phyloP scores from a whole-genome alignment of 2,888 invertebrate species.

The Cantharis lateralis region DNA sequence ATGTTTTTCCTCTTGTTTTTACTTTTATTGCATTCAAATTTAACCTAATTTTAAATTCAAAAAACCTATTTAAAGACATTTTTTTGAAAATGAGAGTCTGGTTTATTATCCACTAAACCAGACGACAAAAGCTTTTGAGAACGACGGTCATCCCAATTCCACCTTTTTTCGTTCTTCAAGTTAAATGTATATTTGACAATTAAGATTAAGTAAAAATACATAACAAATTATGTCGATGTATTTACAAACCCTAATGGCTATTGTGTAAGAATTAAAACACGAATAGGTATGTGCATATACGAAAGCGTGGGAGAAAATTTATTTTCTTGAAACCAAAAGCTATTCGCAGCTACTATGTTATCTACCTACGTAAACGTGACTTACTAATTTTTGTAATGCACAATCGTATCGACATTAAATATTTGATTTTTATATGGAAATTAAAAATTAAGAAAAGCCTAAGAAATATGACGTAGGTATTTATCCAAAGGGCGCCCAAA shows the following conservation, averaged over 20 bases:
- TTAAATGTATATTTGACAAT: background rate
- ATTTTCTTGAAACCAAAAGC: background rate
- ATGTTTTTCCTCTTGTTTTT: too few relatives aligned
- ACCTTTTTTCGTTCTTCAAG: too few relatives aligned
- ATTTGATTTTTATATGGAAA: background rate
- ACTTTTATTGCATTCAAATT: too few relatives aligned
- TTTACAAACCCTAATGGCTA: background rate
- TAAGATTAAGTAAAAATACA: background rate
- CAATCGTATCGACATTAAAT: background rate
- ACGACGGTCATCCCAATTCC: too few relatives aligned
- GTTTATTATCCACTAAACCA: too few relatives aligned
- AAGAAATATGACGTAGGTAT: too few relatives aligned
- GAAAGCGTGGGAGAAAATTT: background rate
- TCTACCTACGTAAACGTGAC: conserved; percentile 2
- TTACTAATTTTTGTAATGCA: background rate
- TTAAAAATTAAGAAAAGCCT: too few relatives aligned
- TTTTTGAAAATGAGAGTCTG: too few relatives aligned
- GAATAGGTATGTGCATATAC: background rate
- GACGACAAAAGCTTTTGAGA: too few relatives aligned
- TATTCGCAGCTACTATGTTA: background rate
- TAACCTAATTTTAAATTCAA: too few relatives aligned
- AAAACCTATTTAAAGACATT: too few relatives aligned
- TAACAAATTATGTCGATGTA: background rate
- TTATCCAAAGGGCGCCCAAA: background rate
- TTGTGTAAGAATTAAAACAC: background rate